Evolutionary conservation across 2,113 vertebrate species (phyloP).

Genomic region (Patagioenas fasciata): DNA sequence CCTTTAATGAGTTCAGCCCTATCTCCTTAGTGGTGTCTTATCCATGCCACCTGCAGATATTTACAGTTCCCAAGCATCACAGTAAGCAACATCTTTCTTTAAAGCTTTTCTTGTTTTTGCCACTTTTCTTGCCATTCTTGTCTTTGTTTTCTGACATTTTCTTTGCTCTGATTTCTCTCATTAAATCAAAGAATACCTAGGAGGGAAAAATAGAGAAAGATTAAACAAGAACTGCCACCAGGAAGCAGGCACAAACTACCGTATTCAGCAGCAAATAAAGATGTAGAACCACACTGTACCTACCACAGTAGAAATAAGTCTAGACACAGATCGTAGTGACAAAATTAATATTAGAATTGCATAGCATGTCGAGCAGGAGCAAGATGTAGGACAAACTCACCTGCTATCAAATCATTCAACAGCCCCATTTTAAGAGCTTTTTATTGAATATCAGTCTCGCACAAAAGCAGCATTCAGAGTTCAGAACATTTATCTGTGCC

Average conservation of each 20-base stretch:
- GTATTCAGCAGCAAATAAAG: background rate
- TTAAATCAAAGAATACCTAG: constrained; percentile 97
- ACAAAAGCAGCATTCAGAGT: background rate
- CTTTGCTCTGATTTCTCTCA: constrained; percentile 94
- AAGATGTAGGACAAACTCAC: background rate
- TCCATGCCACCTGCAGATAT: constrained; percentile 32
- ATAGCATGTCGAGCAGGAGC: background rate
- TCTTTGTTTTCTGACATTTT: constrained; percentile 97
- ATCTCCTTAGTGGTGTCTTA: constrained; percentile 37
- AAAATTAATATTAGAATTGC: background rate
- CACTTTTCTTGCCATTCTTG: constrained; percentile 92
- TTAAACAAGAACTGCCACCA: background rate
- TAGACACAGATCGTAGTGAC: background rate
- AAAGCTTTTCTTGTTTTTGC: constrained; percentile 95
- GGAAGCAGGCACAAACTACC: background rate
- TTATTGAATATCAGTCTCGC: background rate
- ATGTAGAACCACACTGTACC: background rate
- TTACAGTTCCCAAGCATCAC: constrained; percentile 71
- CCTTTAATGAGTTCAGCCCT: constrained; percentile 49
- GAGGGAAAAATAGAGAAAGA: background rate
- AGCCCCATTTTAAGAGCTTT: background rate
- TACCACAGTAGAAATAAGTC: background rate
- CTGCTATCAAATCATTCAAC: background rate
- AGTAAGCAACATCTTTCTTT: constrained; percentile 91
- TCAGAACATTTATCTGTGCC: background rate